Base-by-base conservation (phyloP, 2,113 vertebrate genomes). In the Paedocypris sp. region DNA sequence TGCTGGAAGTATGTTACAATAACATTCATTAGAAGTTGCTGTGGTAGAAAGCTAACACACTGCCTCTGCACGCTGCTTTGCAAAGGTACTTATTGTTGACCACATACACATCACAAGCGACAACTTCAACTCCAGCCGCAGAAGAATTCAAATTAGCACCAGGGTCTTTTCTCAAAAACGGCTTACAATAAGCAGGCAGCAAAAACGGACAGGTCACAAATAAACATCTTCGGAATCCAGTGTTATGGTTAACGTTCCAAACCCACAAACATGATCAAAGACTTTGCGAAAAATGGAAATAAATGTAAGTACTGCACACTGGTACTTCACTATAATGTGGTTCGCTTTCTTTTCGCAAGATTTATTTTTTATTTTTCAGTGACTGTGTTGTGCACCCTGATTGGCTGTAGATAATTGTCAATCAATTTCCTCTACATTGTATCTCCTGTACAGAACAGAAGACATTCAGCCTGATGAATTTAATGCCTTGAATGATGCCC, bases 1-100 rank as follows among this genome's bases (percentile, higher is more conserved):
- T 25, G 22, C 51, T 33, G 67, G 70, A 77, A 77, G 75, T 79
- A 75, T 73, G 77, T 67, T 75, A 77, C 76, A 78, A 82, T 79
- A 83, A 76, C 74, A 81, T 72, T 74, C 62, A 74, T 36, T 79
- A 84, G 78, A 81, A 75, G 65, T 78, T 73, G 67, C 71, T 77
- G 80, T 61, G 74, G 78, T 74, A 39, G 62, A 63, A 59, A 71
- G 74, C 67, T 73, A 60, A 60, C 78, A 71, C 62, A 75, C 50
- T 73, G 72, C 60, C 56, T 46, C 53, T 22, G 29, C 12, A 9
- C 48, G 29, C 56, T 28, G 67, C 58, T 36, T 69, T 46, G 63
- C 31, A 64, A 69, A 67, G 50, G 47, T 67, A 77, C 73, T 80
- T 69, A 79, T 79, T 82, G 79, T 78, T 67, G 65, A 77, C 74